Evolutionary conservation across 2,797 vertebrate species (phyloP), one percentile per base, ranked within the genome.

Genomic region (Neosilurus hyrtlii): DNA sequence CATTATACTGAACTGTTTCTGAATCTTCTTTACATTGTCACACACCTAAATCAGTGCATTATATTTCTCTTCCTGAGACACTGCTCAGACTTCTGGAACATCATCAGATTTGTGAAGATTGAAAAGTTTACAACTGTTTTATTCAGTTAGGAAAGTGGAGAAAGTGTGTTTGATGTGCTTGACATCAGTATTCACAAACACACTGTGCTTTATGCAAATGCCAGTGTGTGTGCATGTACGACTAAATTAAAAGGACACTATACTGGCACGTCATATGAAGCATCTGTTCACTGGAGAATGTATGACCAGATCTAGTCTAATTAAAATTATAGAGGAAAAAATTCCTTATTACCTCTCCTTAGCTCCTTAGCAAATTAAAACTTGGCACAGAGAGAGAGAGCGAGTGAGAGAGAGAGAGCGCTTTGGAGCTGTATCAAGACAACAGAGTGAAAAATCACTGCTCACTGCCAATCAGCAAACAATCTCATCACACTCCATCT

Each of bases 211-310:
- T 61, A 56, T 80, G 43, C 30, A 80, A 83, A 83, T 79, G 67
- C n/a, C 37, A 68, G 9, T 56, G 73, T 76, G 83, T 61, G n/a
- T 72, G 85, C 49, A 24, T 59, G 75, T 51, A 62, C 77, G 78
- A 84, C 80, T 83, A 54, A n/a, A 67, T 87, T 75, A 77, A 73
- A 66, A 82, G 63, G 70, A 62, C 59, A 76, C 82, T 80, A 82
- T 24, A 75, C 68, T 70, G 81, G 77, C 73, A 73, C 35, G 70
- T 87, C 76, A 71, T 71, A 56, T 52, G 63, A 84, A 84, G 84
- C 86, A 85, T 86, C 86, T 86, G 82, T 81, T 87, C 70, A 49
- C 11, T 52, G 68, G 57, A 67, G 75, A 62, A 61, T 80, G 54
- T 59, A 75, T n/a, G 37, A 67, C 62, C 79, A 81, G 52, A 70